Conservation (phyloP, 2,888 invertebrate genomes). For the Antitype chi region DNA sequence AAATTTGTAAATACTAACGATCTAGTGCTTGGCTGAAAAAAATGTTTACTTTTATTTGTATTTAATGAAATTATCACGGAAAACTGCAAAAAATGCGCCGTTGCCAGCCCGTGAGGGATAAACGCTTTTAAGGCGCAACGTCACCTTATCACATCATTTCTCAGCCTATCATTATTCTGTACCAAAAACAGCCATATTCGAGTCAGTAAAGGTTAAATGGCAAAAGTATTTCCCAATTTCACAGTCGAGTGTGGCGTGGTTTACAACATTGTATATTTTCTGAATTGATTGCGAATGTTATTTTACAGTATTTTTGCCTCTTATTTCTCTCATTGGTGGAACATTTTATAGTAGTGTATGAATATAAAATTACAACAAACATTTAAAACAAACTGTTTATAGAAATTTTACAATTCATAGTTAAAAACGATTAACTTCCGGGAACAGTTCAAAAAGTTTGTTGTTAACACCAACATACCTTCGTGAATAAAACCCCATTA, state of each 20-base stretch:
- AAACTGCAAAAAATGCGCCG: no score
- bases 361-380: not conserved
- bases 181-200: slow-evolving; percentile 1
- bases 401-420: no score
- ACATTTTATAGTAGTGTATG: not conserved
- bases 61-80: no score
- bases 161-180: not conserved
- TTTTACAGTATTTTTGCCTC: not conserved
- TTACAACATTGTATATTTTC: not conserved
- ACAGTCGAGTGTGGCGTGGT: not conserved
- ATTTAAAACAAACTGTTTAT: not conserved
- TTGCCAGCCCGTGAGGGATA: no score
- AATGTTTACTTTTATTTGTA: no score
- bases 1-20: no score
- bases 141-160: not conserved
- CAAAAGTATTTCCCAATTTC: not conserved
- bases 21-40: no score
- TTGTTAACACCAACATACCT: no score
- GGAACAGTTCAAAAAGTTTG: not conserved
- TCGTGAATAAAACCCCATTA: not conserved
- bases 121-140: no score
- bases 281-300: not conserved
- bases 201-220: not conserved
- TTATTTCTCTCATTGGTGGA: not conserved
- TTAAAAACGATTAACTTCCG: not conserved